phyloP scores from a whole-genome alignment of 2,797 vertebrate genomes.

The Lophura swinhoii region DNA sequence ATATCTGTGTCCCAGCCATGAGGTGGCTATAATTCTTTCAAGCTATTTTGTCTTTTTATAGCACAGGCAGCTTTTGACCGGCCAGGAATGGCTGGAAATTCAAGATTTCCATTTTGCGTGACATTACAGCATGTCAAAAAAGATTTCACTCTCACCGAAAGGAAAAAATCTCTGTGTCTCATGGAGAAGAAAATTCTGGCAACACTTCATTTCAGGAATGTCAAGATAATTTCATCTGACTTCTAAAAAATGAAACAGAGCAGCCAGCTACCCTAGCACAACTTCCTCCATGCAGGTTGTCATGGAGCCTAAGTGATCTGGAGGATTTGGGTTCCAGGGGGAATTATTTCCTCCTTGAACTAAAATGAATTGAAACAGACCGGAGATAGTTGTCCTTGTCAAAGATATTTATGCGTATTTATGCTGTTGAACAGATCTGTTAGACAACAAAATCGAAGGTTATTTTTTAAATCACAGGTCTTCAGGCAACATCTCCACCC shows the following conservation, averaged over 20 bases:
- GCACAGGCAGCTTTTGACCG: not conserved
- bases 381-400: slow-evolving; percentile 44
- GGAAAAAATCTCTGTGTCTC: slow-evolving; percentile 52
- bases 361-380: slow-evolving; percentile 49
- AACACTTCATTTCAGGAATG: slow-evolving; percentile 46
- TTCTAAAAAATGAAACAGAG: slow-evolving; percentile 64
- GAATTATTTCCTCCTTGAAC: slow-evolving; percentile 33
- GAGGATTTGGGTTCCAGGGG: not conserved
- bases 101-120: slow-evolving; percentile 40
- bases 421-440: slow-evolving; percentile 1
- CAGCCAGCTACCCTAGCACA: slow-evolving; percentile 47
- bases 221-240: slow-evolving; percentile 69
- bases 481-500: not conserved
- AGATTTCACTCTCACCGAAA: slow-evolving; percentile 12
- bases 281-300: slow-evolving; percentile 50
- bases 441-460: slow-evolving; percentile 18
- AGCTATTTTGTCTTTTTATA: slow-evolving; percentile 32
- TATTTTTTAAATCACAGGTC: not conserved
- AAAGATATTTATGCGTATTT: slow-evolving; percentile 48
- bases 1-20: not conserved
- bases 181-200: slow-evolving; percentile 50
- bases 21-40: slow-evolving; percentile 25
- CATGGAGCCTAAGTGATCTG: slow-evolving; percentile 20
- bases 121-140: slow-evolving; percentile 13
- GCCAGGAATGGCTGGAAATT: slow-evolving; percentile 30